Percentiles rank a stretch among this genome's conserved stretches.
Conservation (phyloP, 2,797 vertebrate species). For the Peromyscus melanophrys region DNA sequence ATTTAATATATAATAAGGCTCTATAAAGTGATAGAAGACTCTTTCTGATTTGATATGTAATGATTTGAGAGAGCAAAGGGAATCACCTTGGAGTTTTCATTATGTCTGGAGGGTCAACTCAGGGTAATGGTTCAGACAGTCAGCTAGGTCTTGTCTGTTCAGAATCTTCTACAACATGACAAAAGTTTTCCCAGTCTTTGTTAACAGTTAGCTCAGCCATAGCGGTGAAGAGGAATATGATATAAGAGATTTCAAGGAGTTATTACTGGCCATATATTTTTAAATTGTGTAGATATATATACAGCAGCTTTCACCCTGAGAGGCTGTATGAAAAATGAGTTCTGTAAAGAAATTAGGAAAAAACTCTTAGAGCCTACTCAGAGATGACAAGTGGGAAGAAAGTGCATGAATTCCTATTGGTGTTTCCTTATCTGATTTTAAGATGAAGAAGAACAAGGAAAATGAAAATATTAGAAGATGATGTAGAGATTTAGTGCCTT, state of each 20-base stretch:
- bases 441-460: neutral
- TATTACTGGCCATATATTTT: neutral
- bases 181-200: neutral
- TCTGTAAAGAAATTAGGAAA: neutral
- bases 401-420: neutral
- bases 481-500: neutral
- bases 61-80: neutral
- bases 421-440: neutral
- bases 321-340: neutral
- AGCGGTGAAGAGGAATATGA: neutral
- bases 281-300: neutral
- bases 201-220: neutral
- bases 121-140: too few relatives aligned
- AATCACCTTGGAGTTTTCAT: neutral
- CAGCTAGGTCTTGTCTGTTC: neutral
- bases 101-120: neutral
- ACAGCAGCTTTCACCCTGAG: neutral
- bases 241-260: neutral
- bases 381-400: neutral
- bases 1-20: neutral
- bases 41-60: neutral
- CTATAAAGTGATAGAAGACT: neutral
- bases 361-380: neutral
- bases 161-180: neutral
- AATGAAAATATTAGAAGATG: neutral